Base-by-base conservation (phyloP, 2,113 vertebrate species). In the Verasper variegatus region DNA sequence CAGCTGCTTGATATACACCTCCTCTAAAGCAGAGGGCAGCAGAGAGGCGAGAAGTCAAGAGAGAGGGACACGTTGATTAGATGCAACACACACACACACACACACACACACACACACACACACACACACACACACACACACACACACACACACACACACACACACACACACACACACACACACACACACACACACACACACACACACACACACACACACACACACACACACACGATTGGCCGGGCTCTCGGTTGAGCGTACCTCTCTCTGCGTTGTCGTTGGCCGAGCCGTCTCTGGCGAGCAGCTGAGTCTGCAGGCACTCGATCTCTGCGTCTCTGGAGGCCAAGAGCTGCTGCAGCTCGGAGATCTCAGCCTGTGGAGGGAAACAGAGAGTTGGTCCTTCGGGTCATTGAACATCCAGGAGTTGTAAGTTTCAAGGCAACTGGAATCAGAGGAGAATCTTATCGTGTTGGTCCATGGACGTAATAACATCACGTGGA, bases 251-350 rank as follows among this genome's bases (percentile, higher is more conserved):
- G 76, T 58, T 52, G 14, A 23, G 31, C 21, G 7, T 95, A 99
- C 98, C 98, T 98, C 95, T 95, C 71, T 98, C 96, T 62, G 94
- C 78, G 42, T 88, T 92, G 91, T 97, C 95, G 21, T 84, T 90
- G 68, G 92, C 92, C 0, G 93, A 81, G 35, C 94, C 82, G 20
- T 94, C 95, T 87, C 94, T 94, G 72, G 90, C 83, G 67, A 95
- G 91, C 3, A 98, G 95, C 76, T 98, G 97, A 68, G 94, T 95
- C 71, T 97, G 97, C 65, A 99, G 90, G 12, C 96, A 94, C 77
- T 97, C 95, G 11, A 99, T 98, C 92, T 98, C 98, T 10, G 96
- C 93, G 63, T 99, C 97, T 92, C 97, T 99, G 75, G 96, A 92
- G 72, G 95, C 94, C 73, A 98, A 83, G 1, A 97, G 90, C 86